A percentile compares a stretch with the other conserved stretches of the same genome.
phyloP scores from a whole-genome alignment of 2,113 vertebrate genomes.

The Myotis yumanensis region DNA sequence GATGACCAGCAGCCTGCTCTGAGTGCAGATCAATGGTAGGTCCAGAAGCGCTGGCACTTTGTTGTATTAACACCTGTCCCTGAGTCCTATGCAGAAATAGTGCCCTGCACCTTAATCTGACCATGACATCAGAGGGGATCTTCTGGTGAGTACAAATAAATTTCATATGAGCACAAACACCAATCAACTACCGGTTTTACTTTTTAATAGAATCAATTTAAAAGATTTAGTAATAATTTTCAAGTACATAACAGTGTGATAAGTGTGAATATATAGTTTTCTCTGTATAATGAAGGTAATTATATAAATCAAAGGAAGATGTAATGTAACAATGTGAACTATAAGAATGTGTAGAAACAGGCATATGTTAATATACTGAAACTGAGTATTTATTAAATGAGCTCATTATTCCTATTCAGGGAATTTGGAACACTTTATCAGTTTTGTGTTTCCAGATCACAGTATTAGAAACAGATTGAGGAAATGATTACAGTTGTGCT shows the following conservation, averaged over 20 bases:
- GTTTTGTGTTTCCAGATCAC: not conserved
- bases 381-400: not conserved
- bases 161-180: too few species aligned
- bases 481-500: not conserved
- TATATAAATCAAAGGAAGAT: not conserved
- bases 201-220: not conserved
- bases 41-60: fast-evolving
- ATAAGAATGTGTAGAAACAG: not conserved
- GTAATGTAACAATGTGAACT: fast-evolving
- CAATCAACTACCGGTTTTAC: fast-evolving
- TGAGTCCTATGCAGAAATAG: fast-evolving
- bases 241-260: not conserved
- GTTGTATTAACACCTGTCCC: fast-evolving
- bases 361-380: too few species aligned
- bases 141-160: not conserved
- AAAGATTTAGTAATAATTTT: not conserved
- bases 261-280: not conserved
- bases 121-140: fast-evolving
- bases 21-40: fast-evolving
- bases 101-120: fast-evolving
- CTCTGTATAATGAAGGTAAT: not conserved
- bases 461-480: not conserved
- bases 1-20: fast-evolving
- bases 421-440: not conserved
- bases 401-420: not conserved